A percentile compares a stretch with the other conserved stretches of the same genome.
These are phyloP conservation scores for Ptilorrhoa leucosticta DNA, from an alignment of 2,113 vertebrate species.

Conservation along the genomic window DNA sequence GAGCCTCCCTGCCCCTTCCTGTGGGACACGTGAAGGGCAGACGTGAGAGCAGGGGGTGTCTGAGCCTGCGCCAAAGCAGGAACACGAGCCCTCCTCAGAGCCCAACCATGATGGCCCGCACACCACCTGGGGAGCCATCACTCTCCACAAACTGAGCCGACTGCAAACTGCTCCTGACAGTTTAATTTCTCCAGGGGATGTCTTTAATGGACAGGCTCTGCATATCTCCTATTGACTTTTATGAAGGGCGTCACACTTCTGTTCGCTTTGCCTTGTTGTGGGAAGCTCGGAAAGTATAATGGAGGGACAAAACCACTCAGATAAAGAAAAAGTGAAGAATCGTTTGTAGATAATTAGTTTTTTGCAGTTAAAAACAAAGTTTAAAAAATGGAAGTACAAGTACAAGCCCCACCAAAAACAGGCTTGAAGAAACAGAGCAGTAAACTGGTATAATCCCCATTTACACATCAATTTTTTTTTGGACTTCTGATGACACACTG, in stretches of 20 bases:
- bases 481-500: not conserved
- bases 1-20: not conserved
- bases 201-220: not conserved
- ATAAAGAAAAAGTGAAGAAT: not conserved
- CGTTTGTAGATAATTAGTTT: not conserved
- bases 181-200: constrained; percentile 11
- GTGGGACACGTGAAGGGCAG: not conserved
- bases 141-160: not conserved
- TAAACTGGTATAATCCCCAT: not conserved
- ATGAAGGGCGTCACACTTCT: not conserved
- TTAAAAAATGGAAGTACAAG: not conserved
- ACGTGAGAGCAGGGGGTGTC: not conserved
- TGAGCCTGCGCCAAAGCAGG: not conserved
- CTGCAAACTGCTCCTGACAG: constrained; percentile 44
- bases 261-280: not conserved
- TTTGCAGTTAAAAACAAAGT: not conserved
- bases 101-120: fast-evolving
- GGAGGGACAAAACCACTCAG: not conserved
- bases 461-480: not conserved
- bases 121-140: not conserved
- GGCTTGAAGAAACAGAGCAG: not conserved
- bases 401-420: not conserved
- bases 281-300: not conserved
- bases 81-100: not conserved
- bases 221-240: not conserved